These are phyloP conservation scores for Serrognathus titanus DNA, from an alignment of 2,888 invertebrate species.

Conservation along the genomic window DNA sequence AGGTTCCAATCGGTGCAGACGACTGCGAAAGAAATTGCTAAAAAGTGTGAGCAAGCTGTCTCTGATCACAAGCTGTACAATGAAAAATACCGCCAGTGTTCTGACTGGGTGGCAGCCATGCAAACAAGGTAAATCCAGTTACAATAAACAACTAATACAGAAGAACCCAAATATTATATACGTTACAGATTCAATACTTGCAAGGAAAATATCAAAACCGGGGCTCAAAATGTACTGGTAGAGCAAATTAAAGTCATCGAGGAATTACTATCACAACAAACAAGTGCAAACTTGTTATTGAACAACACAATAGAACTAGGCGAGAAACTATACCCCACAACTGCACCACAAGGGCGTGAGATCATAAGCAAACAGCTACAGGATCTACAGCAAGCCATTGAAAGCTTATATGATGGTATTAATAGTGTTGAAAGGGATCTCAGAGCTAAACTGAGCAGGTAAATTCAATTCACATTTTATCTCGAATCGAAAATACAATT, in stretches of 20 bases:
- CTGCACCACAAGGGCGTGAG: conserved; percentile 87
- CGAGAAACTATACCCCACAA: conserved; percentile 87
- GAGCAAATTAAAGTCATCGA: conserved; percentile 68
- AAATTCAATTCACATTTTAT: neutral
- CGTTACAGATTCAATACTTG: conserved; percentile 63
- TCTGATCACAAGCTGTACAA: conserved; percentile 75
- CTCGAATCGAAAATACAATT: no score
- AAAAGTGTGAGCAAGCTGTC: conserved; percentile 88
- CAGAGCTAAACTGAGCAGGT: conserved; percentile 72
- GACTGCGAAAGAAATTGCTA: conserved; percentile 84
- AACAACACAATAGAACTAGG: conserved; percentile 86
- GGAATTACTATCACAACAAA: conserved; percentile 71
- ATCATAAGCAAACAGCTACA: conserved; percentile 79
- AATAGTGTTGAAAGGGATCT: conserved; percentile 75
- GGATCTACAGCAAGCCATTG: conserved; percentile 74
- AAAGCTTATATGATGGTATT: conserved; percentile 75
- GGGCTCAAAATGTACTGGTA: conserved; percentile 66
- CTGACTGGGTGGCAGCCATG: conserved; percentile 74
- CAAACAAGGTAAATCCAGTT: conserved; percentile 65
- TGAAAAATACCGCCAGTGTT: conserved; percentile 80
- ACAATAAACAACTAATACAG: neutral
- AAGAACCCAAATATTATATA: neutral
- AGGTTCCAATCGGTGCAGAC: conserved; percentile 86
- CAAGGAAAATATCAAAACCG: conserved; percentile 60
- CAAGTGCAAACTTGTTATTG: conserved; percentile 69